A percentile compares a stretch with the other conserved stretches of the same genome.
These are phyloP conservation scores for Chaetophractus vellerosus DNA, from an alignment of 2,797 vertebrate genomes.

Conservation along the genomic window DNA sequence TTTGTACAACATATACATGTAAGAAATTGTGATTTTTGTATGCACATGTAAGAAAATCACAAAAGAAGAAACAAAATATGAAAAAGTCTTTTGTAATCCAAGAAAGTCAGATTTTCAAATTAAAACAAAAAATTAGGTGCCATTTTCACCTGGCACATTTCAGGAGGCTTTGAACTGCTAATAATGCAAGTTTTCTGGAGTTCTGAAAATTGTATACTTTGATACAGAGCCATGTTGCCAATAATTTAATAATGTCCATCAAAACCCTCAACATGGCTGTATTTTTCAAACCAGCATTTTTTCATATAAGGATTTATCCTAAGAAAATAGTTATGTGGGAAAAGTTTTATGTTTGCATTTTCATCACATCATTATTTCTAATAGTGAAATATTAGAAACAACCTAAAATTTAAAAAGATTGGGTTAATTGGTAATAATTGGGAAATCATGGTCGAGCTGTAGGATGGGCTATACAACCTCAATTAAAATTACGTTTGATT, in stretches of 20 bases:
- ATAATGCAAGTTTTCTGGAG: background rate
- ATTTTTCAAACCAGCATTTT: background rate
- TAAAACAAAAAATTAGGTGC: background rate
- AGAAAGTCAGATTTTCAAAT: slow-evolving; percentile 21
- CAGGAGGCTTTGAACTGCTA: background rate
- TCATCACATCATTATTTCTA: slow-evolving; percentile 39
- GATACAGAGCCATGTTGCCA: background rate
- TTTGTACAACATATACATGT: background rate
- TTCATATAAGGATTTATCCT: background rate
- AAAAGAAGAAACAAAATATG: slow-evolving; percentile 11
- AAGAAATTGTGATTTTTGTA: background rate
- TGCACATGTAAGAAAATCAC: background rate
- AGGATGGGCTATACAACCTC: background rate
- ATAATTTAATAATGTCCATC: background rate
- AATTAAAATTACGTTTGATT: slow-evolving; percentile 5
- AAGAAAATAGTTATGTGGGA: background rate
- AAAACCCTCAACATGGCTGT: background rate
- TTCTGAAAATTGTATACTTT: background rate
- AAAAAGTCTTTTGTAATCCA: background rate
- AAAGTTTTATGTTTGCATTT: slow-evolving; percentile 25
- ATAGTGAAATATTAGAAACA: slow-evolving; percentile 6
- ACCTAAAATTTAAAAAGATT: slow-evolving; percentile 40
- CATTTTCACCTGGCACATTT: background rate
- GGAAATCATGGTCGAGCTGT: background rate
- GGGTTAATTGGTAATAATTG: background rate